These are phyloP conservation scores for Phoronis australis DNA, from an alignment of 2,888 invertebrate species.

Conservation along the genomic window DNA sequence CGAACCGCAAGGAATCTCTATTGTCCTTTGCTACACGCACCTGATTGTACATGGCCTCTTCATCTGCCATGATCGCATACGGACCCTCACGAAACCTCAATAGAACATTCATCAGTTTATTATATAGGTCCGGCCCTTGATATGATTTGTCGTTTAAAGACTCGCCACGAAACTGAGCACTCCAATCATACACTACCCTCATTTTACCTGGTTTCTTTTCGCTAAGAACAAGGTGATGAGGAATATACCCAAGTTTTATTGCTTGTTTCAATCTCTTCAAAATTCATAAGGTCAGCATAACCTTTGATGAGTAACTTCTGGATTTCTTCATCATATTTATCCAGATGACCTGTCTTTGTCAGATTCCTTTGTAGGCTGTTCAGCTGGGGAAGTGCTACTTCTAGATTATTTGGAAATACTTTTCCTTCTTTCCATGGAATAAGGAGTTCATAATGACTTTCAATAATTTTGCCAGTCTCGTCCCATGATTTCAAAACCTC, in stretches of 20 bases:
- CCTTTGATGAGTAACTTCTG: neutral
- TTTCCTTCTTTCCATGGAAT: neutral
- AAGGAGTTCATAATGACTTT: neutral
- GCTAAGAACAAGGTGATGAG: neutral
- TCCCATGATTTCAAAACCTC: neutral
- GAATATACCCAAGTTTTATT: neutral
- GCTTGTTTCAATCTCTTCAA: neutral
- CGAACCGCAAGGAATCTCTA: too few species aligned
- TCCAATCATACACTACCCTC: slow-evolving; percentile 1
- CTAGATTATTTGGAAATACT: neutral
- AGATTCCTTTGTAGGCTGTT: neutral
- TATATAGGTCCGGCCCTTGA: slow-evolving; percentile 9
- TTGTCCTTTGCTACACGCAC: too few species aligned
- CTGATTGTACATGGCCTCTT: slow-evolving; percentile 7
- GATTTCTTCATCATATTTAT: neutral
- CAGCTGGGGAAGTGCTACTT: neutral
- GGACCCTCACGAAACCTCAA: slow-evolving; percentile 2
- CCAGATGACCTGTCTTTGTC: neutral
- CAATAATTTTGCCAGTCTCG: neutral
- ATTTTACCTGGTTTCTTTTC: neutral
- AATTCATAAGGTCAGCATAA: neutral
- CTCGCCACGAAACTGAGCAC: slow-evolving; percentile 1
- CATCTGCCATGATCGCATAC: slow-evolving; percentile 4
- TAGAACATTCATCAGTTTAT: slow-evolving; percentile 3
- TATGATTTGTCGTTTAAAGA: slow-evolving; percentile 3